Evolutionary conservation across 2,888 invertebrate species (phyloP).

Genomic region (Cylindroiulus punctatus): DNA sequence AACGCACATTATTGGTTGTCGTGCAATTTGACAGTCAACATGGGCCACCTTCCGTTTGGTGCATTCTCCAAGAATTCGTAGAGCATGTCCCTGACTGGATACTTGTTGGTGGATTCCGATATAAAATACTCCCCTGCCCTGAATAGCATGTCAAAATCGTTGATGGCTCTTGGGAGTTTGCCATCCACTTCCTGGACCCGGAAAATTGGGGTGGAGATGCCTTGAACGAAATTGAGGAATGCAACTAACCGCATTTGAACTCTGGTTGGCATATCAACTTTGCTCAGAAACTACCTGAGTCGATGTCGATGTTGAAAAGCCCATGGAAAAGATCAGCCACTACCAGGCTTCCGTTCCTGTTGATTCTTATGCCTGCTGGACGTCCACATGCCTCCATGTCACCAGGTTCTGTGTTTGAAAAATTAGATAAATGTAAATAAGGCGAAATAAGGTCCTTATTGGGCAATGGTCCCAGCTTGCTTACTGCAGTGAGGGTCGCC

Average conservation of each 20-base stretch:
- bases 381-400: constrained; percentile 89
- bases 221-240: background rate
- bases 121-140: constrained; percentile 87
- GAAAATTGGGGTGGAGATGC: constrained; percentile 69
- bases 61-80: constrained; percentile 74
- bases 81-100: constrained; percentile 76
- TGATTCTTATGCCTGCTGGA: constrained; percentile 87
- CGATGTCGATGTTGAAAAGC: constrained; percentile 83
- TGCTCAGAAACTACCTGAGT: constrained; percentile 70
- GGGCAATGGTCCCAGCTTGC: background rate
- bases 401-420: constrained; percentile 71
- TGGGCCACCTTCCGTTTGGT: constrained; percentile 82
- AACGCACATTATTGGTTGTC: too few species aligned
- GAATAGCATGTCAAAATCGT: constrained; percentile 76
- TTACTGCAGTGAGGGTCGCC: constrained; percentile 54
- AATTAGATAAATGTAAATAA: background rate
- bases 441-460: too few species aligned
- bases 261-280: background rate
- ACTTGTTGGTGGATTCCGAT: constrained; percentile 84
- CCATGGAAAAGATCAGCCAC: constrained; percentile 92
- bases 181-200: constrained; percentile 78
- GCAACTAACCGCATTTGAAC: background rate
- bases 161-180: constrained; percentile 74
- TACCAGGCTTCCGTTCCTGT: constrained; percentile 76
- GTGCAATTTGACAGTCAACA: background rate